phyloP scores from a whole-genome alignment of 2,888 invertebrate species.

The Andrena bucephala region DNA sequence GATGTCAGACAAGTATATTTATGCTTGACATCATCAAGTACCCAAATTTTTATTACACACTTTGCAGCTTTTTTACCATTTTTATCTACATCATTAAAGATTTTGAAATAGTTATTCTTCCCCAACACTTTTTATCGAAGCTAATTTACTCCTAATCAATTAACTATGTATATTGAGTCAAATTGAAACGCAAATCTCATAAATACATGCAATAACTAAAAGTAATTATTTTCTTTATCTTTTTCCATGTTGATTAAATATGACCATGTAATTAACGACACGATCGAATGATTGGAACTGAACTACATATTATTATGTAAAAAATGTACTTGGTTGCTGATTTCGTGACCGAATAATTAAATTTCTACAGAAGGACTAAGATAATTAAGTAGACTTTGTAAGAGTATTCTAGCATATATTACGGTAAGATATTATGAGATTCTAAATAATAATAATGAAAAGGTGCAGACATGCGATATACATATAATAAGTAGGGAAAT shows the following conservation, averaged over 20 bases:
- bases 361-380: constrained; percentile 26
- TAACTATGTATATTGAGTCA: background rate
- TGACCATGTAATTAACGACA: background rate
- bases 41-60: too few relatives aligned
- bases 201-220: background rate
- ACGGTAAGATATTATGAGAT: constrained; percentile 32
- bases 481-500: constrained; percentile 10
- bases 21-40: too few relatives aligned
- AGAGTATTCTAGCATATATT: constrained; percentile 17
- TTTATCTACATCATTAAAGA: too few relatives aligned
- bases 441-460: constrained; percentile 26
- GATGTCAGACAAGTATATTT: too few relatives aligned
- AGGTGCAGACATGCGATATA: constrained; percentile 45
- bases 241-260: background rate
- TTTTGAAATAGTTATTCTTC: background rate
- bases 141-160: background rate
- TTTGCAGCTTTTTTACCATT: background rate
- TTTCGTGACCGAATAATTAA: background rate
- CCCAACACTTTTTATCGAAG: background rate
- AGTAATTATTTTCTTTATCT: background rate
- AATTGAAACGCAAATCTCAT: background rate
- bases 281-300: background rate
- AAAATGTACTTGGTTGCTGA: background rate
- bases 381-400: constrained; percentile 7
- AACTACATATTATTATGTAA: background rate